phyloP scores from a whole-genome alignment of 2,888 invertebrate species.

The Tineola bisselliella region DNA sequence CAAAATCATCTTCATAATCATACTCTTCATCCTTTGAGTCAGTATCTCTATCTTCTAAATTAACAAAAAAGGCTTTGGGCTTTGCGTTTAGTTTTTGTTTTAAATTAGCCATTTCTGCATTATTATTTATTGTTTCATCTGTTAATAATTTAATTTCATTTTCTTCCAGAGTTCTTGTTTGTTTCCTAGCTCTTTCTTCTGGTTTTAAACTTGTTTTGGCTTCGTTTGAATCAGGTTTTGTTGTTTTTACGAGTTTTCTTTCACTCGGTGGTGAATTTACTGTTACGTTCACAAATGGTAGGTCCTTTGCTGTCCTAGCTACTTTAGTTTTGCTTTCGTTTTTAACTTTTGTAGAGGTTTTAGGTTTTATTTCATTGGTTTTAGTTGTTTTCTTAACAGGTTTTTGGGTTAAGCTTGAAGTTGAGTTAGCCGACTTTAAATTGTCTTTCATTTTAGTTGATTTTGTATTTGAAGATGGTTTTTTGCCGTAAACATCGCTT shows the following conservation, averaged over 20 bases:
- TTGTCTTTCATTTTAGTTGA: not conserved
- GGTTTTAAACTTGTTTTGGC: conserved; percentile 14
- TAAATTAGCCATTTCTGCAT: conserved; percentile 44
- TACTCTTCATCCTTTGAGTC: conserved; percentile 30
- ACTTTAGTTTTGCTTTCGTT: not conserved
- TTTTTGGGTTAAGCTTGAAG: conserved; percentile 26
- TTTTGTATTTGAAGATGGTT: not conserved
- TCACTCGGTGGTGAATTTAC: conserved; percentile 44
- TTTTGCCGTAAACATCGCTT: conserved; percentile 40
- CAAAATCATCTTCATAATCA: conserved; percentile 62
- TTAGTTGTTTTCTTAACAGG: conserved; percentile 20
- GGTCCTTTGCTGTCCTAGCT: conserved; percentile 21
- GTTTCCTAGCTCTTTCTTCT: conserved; percentile 36
- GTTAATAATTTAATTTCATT: conserved; percentile 50
- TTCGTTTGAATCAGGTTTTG: not conserved
- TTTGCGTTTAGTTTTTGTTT: conserved; percentile 36
- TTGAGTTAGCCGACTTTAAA: conserved; percentile 38
- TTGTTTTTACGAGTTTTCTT: conserved; percentile 16
- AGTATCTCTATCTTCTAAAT: conserved; percentile 26
- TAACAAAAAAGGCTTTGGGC: conserved; percentile 52
- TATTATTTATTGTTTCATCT: conserved; percentile 40
- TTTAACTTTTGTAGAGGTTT: not conserved
- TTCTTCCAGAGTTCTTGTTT: conserved; percentile 54
- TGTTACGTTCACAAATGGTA: conserved; percentile 35
- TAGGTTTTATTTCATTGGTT: not conserved